phyloP scores from a whole-genome alignment of 1,140 invertebrate genomes.

The Bombus superbus region DNA sequence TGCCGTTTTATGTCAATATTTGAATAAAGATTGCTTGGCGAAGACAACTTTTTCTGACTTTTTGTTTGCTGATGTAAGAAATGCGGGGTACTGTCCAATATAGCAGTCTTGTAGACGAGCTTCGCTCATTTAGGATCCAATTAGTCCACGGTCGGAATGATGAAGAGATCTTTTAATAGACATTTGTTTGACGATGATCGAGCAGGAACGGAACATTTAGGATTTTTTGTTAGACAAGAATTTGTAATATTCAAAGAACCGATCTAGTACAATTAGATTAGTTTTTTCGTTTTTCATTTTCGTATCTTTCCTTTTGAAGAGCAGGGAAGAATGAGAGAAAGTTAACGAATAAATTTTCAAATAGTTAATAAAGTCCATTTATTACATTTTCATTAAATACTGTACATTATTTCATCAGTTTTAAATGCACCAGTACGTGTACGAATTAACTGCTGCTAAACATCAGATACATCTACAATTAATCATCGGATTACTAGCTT shows the following conservation, averaged over 20 bases:
- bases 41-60: too few species aligned
- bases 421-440: slow-evolving; percentile 73
- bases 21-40: neutral
- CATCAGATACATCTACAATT: slow-evolving; percentile 55
- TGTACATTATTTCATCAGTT: slow-evolving; percentile 74
- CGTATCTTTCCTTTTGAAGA: neutral
- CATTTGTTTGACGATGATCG: neutral
- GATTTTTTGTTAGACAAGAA: neutral
- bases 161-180: neutral
- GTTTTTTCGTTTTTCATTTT: neutral
- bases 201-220: neutral
- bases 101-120: neutral
- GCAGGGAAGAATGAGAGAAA: neutral
- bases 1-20: neutral
- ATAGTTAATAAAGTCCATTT: slow-evolving; percentile 76
- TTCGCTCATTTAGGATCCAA: neutral
- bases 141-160: neutral
- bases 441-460: slow-evolving; percentile 69
- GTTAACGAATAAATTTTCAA: neutral
- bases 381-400: slow-evolving; percentile 78
- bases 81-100: neutral
- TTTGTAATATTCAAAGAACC: neutral
- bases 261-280: neutral
- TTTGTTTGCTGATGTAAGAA: neutral
- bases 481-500: neutral